A percentile compares a stretch with the other conserved stretches of the same genome.
Evolutionary conservation across 1,140 invertebrate species (phyloP).

Genomic region (Anadara kagoshimensis): DNA sequence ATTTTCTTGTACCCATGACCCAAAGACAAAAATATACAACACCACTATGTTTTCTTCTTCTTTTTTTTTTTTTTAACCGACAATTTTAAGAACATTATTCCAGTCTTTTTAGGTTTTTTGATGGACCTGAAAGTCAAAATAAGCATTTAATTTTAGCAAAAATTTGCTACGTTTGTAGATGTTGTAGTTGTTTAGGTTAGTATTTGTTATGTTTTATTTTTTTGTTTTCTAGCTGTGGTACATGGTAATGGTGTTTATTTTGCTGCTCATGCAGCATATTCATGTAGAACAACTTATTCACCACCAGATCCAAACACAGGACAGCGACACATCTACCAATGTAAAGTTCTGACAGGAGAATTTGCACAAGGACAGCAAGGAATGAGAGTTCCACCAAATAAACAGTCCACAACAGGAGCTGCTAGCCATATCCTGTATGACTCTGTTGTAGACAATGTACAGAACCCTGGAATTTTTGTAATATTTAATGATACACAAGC

Average conservation of each 20-base stretch:
- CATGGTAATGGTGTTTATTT: slow-evolving; percentile 60
- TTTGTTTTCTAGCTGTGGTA: slow-evolving; percentile 35
- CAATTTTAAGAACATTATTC: too few species aligned
- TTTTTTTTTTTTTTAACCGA: too few species aligned
- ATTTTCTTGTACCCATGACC: too few species aligned
- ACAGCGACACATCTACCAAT: slow-evolving; percentile 45
- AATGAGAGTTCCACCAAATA: slow-evolving; percentile 48
- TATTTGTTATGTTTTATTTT: too few species aligned
- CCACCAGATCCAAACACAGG: slow-evolving; percentile 29
- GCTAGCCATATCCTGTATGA: slow-evolving; percentile 44
- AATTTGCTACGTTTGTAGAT: too few species aligned
- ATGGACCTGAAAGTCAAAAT: too few species aligned
- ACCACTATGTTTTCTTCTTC: too few species aligned
- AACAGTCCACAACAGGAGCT: slow-evolving; percentile 2
- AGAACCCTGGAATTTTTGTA: slow-evolving; percentile 49
- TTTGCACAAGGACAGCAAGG: slow-evolving; percentile 32
- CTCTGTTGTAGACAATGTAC: slow-evolving; percentile 46
- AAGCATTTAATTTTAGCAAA: too few species aligned
- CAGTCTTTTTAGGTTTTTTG: too few species aligned
- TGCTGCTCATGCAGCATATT: slow-evolving; percentile 49
- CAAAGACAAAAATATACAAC: too few species aligned
- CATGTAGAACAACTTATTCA: slow-evolving; percentile 40
- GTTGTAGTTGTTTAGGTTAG: too few species aligned
- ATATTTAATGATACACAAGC: slow-evolving; percentile 63
- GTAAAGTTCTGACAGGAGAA: slow-evolving; percentile 52